These are phyloP conservation scores for Hyppa rectilinea DNA, from an alignment of 2,888 invertebrate species.

Conservation along the genomic window DNA sequence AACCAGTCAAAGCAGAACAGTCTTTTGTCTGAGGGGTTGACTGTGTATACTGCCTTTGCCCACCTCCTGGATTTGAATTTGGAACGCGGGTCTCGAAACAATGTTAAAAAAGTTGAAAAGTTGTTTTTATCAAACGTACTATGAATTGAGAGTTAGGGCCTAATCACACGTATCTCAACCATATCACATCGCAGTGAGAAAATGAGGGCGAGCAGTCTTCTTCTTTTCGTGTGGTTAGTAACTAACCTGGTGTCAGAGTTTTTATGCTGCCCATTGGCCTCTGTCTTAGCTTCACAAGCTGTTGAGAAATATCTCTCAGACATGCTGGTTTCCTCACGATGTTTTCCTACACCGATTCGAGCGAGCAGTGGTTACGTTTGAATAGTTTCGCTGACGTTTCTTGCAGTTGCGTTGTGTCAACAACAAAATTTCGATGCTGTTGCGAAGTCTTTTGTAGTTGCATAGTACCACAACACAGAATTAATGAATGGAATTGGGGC, in stretches of 20 bases:
- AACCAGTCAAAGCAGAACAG: constrained; percentile 73
- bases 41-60: constrained; percentile 9
- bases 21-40: constrained; percentile 65
- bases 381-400: background rate
- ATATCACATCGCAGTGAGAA: background rate
- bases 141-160: background rate
- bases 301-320: too few relatives aligned
- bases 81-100: constrained; percentile 5
- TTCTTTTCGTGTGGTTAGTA: too few relatives aligned
- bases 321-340: too few relatives aligned
- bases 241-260: too few relatives aligned
- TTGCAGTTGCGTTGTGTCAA: background rate
- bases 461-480: too few relatives aligned
- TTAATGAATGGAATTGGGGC: too few relatives aligned
- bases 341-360: too few relatives aligned
- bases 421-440: too few relatives aligned
- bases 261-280: too few relatives aligned
- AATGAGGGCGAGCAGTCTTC: background rate
- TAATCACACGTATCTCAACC: background rate
- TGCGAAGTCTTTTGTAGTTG: background rate
- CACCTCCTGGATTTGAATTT: constrained; percentile 36
- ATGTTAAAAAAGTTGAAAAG: background rate
- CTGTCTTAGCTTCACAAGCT: too few relatives aligned
- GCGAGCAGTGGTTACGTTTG: background rate
- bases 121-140: background rate